Evolutionary conservation across 2,113 vertebrate species (phyloP).

Genomic region (Anoplopoma fimbria): DNA sequence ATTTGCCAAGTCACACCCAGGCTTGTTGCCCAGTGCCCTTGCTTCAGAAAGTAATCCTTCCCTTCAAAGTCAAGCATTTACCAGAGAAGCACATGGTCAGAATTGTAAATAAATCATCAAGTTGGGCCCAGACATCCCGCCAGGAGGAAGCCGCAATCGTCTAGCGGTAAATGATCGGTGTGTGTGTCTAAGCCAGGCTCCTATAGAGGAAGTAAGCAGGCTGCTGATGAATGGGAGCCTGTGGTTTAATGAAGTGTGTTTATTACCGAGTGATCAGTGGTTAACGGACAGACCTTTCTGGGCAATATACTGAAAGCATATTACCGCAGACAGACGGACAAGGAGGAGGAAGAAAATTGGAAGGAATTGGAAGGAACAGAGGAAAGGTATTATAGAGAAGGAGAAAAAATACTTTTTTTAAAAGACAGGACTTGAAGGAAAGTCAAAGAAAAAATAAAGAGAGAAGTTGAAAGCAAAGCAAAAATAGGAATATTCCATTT

Average conservation of each 20-base stretch:
- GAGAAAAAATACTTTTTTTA: neutral
- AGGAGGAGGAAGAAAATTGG: neutral
- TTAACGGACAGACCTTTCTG: slow-evolving; percentile 63
- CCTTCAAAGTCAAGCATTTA: slow-evolving; percentile 62
- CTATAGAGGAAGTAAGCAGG: slow-evolving; percentile 60
- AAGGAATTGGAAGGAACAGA: neutral
- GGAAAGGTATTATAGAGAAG: neutral
- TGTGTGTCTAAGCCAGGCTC: slow-evolving; percentile 46
- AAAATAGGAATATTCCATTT: neutral
- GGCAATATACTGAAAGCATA: slow-evolving; percentile 41
- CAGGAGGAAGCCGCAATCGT: slow-evolving; percentile 53
- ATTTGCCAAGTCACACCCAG: slow-evolving; percentile 60
- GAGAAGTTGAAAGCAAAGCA: neutral
- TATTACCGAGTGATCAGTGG: slow-evolving; percentile 71
- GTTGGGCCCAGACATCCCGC: slow-evolving; percentile 39
- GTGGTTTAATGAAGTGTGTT: slow-evolving; percentile 81
- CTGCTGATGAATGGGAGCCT: slow-evolving; percentile 74
- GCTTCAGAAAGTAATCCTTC: slow-evolving; percentile 54
- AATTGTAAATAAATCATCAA: slow-evolving; percentile 74
- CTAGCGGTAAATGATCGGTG: slow-evolving; percentile 54
- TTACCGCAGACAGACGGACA: slow-evolving; percentile 22
- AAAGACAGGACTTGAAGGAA: neutral
- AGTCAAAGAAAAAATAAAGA: neutral
- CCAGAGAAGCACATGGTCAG: slow-evolving; percentile 58
- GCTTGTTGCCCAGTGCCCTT: slow-evolving; percentile 50